phyloP scores from a whole-genome alignment of 1,140 invertebrate species.

The Bombus ignitus region DNA sequence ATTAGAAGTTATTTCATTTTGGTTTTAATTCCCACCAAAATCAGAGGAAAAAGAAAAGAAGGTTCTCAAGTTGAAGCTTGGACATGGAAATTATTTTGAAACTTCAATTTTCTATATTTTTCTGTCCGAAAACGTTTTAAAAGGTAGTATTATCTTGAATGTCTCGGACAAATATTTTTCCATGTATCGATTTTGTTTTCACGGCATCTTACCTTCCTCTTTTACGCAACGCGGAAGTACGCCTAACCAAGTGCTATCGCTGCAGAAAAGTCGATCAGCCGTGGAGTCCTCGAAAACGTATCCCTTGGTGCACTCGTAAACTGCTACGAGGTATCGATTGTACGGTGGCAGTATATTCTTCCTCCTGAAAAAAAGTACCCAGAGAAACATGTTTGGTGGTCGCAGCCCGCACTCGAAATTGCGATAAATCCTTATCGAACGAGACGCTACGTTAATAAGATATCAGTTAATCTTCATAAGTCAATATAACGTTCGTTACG shows the following conservation, averaged over 20 bases:
- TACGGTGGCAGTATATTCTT: slow-evolving; percentile 78
- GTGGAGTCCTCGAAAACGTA: slow-evolving; percentile 81
- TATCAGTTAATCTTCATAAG: not conserved
- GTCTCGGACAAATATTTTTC: not conserved
- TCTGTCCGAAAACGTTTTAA: not conserved
- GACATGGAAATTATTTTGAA: no score
- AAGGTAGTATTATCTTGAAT: not conserved
- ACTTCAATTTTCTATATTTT: not conserved
- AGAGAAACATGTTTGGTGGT: not conserved
- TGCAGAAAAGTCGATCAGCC: slow-evolving; percentile 84
- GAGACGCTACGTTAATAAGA: not conserved
- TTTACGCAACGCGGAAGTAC: slow-evolving; percentile 82
- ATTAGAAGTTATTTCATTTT: not conserved
- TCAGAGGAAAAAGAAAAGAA: not conserved
- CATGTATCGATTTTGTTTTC: not conserved
- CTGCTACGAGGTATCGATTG: slow-evolving; percentile 84
- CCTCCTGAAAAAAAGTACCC: slow-evolving; percentile 71
- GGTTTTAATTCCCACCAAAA: not conserved
- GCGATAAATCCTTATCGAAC: not conserved
- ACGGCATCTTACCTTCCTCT: slow-evolving; percentile 71
- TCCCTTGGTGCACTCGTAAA: slow-evolving; percentile 83
- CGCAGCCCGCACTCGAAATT: no score
- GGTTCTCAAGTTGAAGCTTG: not conserved
- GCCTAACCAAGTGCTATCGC: slow-evolving; percentile 83
- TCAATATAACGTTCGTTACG: not conserved